phyloP scores from a whole-genome alignment of 2,797 vertebrate genomes.

The Eleutherodactylus coqui region DNA sequence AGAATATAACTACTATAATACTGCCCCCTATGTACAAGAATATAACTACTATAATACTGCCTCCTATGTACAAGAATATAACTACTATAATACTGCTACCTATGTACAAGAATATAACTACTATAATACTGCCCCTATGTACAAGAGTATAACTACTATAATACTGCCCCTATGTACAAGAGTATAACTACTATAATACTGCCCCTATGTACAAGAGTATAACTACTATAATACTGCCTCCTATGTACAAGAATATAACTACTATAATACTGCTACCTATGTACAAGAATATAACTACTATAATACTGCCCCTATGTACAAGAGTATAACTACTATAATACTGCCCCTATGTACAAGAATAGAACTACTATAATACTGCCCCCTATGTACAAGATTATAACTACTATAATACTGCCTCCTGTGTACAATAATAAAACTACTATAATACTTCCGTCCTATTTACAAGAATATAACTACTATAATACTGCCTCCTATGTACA shows the following conservation, averaged over 20 bases:
- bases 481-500: not conserved
- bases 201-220: too few relatives aligned
- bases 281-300: conserved; percentile 11
- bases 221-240: too few relatives aligned
- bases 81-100: conserved; percentile 1
- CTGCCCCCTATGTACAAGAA: too few relatives aligned
- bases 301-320: conserved; percentile 2
- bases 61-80: not conserved
- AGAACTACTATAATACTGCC: conserved; percentile 3
- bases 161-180: too few relatives aligned
- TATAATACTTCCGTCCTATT: not conserved
- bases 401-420: conserved; percentile 9
- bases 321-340: conserved; percentile 11
- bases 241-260: not conserved
- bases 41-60: too few relatives aligned
- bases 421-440: conserved; percentile 4
- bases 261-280: conserved; percentile 9
- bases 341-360: not conserved
- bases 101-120: conserved; percentile 9
- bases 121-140: not conserved
- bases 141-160: conserved; percentile 1
- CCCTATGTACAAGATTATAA: conserved; percentile 1
- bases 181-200: too few relatives aligned
- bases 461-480: conserved; percentile 12
- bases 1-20: too few relatives aligned